These are phyloP conservation scores for Hemibagrus guttatus DNA, from an alignment of 2,797 vertebrate species.

Conservation along the genomic window DNA sequence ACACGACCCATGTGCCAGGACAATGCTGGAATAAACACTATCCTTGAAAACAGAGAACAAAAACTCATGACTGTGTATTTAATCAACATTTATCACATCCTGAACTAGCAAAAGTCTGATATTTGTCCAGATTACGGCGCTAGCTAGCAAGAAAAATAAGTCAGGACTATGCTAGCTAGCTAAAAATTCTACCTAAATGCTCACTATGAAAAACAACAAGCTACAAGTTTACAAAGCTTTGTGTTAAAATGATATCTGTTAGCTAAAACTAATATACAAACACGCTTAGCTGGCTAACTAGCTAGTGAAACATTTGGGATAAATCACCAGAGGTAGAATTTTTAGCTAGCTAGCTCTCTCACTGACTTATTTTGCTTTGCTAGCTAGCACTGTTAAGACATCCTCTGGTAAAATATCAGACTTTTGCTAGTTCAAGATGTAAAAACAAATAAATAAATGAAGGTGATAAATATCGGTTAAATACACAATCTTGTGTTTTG, in stretches of 20 bases:
- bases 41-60: neutral
- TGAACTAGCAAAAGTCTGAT: no score
- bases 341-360: neutral
- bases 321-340: neutral
- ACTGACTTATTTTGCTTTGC: neutral
- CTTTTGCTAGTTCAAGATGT: no score
- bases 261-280: neutral
- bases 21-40: neutral
- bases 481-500: no score
- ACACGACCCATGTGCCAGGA: neutral
- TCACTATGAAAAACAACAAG: neutral
- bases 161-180: no score
- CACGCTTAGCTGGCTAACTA: no score
- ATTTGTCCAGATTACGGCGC: no score
- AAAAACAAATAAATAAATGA: neutral
- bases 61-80: no score
- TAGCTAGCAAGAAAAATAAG: no score
- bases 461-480: neutral
- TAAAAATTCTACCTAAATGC: no score
- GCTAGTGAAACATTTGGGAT: no score
- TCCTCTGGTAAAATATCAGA: no score
- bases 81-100: no score
- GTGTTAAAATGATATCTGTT: neutral
- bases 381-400: neutral
- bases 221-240: neutral